A percentile compares a stretch with the other conserved stretches of the same genome.
These are phyloP conservation scores for Anaspis maculata DNA, from an alignment of 2,888 invertebrate genomes.

Conservation along the genomic window DNA sequence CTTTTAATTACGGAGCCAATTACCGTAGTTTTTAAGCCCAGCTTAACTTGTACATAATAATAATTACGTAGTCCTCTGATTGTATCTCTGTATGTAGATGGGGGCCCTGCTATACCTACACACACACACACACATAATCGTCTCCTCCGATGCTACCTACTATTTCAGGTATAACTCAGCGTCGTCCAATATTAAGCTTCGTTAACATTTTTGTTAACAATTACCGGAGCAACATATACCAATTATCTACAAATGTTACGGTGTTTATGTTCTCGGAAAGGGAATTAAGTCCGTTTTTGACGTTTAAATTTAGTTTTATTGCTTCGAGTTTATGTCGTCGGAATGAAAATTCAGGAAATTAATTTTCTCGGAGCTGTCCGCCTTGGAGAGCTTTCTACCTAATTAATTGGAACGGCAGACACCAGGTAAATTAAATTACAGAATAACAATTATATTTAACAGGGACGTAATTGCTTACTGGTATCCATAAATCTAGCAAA, in stretches of 20 bases:
- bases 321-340: conserved; percentile 4
- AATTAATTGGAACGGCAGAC: conserved; percentile 4
- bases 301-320: conserved; percentile 16
- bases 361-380: conserved; percentile 5
- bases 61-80: conserved; percentile 30
- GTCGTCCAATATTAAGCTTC: conserved; percentile 13
- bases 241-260: conserved; percentile 15
- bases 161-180: conserved; percentile 6
- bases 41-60: conserved; percentile 32
- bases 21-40: conserved; percentile 32
- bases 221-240: conserved; percentile 13
- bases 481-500: no score
- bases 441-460: no score
- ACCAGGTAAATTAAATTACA: no score
- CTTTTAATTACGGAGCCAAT: conserved; percentile 33
- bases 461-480: no score
- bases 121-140: not conserved
- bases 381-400: conserved; percentile 3
- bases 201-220: conserved; percentile 18
- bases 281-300: conserved; percentile 14
- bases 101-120: conserved; percentile 9
- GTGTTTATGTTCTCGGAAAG: conserved; percentile 11
- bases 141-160: not conserved
- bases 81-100: conserved; percentile 33
- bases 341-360: conserved; percentile 11